Evolutionary conservation across 2,113 vertebrate species (phyloP).

Genomic region (Corythoichthys intestinalis): DNA sequence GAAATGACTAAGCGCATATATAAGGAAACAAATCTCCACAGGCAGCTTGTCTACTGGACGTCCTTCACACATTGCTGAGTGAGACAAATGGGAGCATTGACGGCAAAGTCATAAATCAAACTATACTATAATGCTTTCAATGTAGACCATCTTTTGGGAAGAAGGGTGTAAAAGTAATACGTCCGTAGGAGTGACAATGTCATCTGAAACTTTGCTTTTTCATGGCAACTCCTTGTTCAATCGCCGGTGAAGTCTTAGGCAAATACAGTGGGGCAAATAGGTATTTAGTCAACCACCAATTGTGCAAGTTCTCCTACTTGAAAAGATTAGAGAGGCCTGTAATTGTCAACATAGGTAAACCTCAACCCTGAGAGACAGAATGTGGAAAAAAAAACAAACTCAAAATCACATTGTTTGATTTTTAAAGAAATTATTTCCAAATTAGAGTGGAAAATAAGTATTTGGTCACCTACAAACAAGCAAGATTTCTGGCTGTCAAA

Average conservation of each 20-base stretch:
- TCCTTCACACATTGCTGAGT: slow-evolving; percentile 9
- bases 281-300: no score
- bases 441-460: no score
- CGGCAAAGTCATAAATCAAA: slow-evolving; percentile 9
- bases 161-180: background rate
- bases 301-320: no score
- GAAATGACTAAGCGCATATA: slow-evolving; percentile 4
- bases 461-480: no score
- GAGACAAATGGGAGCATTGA: slow-evolving; percentile 2
- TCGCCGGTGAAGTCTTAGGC: background rate
- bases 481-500: no score
- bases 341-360: no score
- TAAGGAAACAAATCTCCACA: slow-evolving; percentile 6
- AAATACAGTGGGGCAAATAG: no score
- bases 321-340: no score
- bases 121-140: background rate
- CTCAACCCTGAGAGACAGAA: no score
- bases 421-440: no score
- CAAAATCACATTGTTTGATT: no score
- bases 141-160: background rate
- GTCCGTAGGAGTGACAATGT: background rate
- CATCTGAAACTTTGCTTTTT: background rate
- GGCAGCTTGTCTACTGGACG: background rate
- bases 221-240: background rate
- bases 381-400: no score